These are phyloP conservation scores for Tetramorium simillimum DNA, from an alignment of 1,140 invertebrate genomes.

Conservation along the genomic window DNA sequence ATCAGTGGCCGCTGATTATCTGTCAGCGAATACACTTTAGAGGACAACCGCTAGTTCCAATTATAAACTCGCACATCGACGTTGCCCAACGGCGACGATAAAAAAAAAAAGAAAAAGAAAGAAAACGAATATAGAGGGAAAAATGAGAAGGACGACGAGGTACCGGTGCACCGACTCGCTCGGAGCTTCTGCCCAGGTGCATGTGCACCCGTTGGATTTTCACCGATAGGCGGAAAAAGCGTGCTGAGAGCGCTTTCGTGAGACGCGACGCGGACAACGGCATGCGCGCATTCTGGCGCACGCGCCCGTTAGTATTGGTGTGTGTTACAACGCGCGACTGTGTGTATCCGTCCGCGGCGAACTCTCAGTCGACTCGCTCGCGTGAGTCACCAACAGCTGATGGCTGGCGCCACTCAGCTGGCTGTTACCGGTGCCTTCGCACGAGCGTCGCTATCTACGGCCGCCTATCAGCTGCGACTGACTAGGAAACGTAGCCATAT, in stretches of 20 bases:
- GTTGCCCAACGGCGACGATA: not conserved
- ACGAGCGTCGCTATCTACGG: slow-evolving; percentile 73
- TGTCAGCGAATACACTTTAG: slow-evolving; percentile 2
- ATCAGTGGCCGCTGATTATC: slow-evolving; percentile 3
- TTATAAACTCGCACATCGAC: slow-evolving; percentile 14
- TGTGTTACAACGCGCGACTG: slow-evolving; percentile 29
- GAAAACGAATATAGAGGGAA: not conserved
- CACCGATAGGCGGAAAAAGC: slow-evolving; percentile 30
- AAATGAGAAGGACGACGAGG: not conserved
- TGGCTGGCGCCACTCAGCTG: slow-evolving; percentile 84
- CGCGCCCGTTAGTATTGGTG: not conserved
- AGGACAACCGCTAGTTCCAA: slow-evolving; percentile 29
- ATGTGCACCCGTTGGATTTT: not conserved
- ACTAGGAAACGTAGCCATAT: slow-evolving; percentile 67
- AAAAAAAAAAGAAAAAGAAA: not conserved
- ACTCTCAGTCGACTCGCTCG: slow-evolving; percentile 71
- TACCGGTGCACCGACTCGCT: not conserved
- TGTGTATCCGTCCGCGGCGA: slow-evolving; percentile 49
- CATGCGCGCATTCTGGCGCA: slow-evolving; percentile 35
- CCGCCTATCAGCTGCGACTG: slow-evolving; percentile 76
- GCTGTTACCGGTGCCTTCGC: slow-evolving; percentile 79
- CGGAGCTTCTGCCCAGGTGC: slow-evolving; percentile 26
- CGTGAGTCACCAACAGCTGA: slow-evolving; percentile 84
- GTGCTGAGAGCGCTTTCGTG: slow-evolving; percentile 27
- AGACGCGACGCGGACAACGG: slow-evolving; percentile 4